These are phyloP conservation scores for Diaphora mendica DNA, from an alignment of 2,888 invertebrate species.

Conservation along the genomic window DNA sequence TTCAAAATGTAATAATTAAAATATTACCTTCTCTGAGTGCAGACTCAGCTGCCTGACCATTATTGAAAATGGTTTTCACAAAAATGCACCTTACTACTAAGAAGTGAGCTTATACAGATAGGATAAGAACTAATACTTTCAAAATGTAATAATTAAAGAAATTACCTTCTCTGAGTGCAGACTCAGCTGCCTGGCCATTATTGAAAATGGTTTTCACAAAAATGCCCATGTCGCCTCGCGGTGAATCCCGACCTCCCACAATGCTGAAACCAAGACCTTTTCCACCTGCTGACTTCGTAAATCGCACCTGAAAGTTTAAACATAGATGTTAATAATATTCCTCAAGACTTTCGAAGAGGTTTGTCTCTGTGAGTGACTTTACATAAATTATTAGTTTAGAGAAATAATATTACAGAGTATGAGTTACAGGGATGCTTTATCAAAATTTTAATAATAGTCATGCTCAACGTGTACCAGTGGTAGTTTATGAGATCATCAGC, in stretches of 20 bases:
- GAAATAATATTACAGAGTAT: background rate
- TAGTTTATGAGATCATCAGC: too few relatives aligned
- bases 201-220: conserved; percentile 95
- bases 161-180: conserved; percentile 93
- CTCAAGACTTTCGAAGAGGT: background rate
- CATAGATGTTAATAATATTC: background rate
- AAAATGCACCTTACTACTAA: conserved; percentile 87
- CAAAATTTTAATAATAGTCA: background rate
- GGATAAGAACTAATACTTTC: conserved; percentile 11
- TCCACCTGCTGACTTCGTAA: conserved; percentile 93
- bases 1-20: conserved; percentile 7
- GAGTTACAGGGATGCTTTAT: background rate
- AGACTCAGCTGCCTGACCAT: conserved; percentile 94
- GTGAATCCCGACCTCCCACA: conserved; percentile 95
- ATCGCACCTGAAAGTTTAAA: conserved; percentile 82
- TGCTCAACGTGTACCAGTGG: background rate
- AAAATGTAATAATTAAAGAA: conserved; percentile 1
- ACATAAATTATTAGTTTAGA: background rate
- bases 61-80: conserved; percentile 94
- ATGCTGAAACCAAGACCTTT: conserved; percentile 96
- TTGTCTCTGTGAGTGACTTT: background rate
- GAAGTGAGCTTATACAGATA: conserved; percentile 18
- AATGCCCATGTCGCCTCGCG: conserved; percentile 94
- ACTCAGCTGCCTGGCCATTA: conserved; percentile 94
- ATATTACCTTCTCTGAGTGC: conserved; percentile 94